A percentile compares a stretch with the other conserved stretches of the same genome.
Conservation (phyloP, 2,888 invertebrate species). For the Julus scanicus region DNA sequence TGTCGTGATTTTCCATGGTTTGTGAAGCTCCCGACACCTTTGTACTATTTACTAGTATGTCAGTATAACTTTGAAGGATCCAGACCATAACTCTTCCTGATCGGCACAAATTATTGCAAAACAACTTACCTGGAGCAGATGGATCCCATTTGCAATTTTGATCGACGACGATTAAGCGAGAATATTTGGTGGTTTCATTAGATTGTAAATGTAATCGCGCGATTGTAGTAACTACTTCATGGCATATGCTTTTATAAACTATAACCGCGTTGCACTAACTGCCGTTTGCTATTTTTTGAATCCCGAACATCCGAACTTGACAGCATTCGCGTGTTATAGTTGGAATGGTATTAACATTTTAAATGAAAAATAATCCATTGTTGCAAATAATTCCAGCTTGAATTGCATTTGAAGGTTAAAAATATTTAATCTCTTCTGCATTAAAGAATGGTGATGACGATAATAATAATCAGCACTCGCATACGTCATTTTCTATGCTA, state of each 20-base stretch:
- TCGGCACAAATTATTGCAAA: slow-evolving; percentile 16
- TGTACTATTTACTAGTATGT: no score
- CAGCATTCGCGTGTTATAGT: not conserved
- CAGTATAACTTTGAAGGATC: no score
- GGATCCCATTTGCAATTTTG: not conserved
- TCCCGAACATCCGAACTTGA: not conserved
- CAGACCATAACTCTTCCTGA: not conserved
- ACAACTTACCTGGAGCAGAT: slow-evolving; percentile 13
- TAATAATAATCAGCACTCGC: not conserved
- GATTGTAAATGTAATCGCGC: not conserved
- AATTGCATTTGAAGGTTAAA: not conserved
- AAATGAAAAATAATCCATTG: not conserved
- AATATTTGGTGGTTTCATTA: not conserved
- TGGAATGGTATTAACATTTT: not conserved
- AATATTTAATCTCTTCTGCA: not conserved
- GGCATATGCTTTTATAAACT: not conserved
- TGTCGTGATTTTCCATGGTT: no score
- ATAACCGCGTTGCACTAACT: not conserved
- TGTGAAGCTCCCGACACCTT: no score
- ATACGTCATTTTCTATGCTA: not conserved
- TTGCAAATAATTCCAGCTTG: not conserved
- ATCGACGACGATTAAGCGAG: not conserved
- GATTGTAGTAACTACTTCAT: not conserved
- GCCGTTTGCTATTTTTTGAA: not conserved
- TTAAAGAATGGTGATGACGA: not conserved